Evolutionary conservation across 2,888 invertebrate species (phyloP).

Genomic region (Notodonta dromedarius): DNA sequence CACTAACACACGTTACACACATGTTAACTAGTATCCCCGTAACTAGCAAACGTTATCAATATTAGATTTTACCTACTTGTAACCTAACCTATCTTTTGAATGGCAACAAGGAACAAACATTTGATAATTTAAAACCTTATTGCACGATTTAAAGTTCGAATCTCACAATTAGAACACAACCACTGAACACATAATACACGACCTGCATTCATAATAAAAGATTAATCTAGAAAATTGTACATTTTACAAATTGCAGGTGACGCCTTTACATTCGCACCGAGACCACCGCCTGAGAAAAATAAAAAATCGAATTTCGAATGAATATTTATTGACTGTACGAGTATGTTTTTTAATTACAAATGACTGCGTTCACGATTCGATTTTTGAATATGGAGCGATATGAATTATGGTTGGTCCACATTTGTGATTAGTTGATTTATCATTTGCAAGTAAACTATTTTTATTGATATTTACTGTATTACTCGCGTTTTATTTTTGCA

Average conservation of each 20-base stretch:
- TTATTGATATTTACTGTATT: not conserved
- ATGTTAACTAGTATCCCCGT: too few relatives aligned
- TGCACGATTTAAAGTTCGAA: not conserved
- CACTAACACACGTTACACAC: too few relatives aligned
- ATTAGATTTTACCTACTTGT: too few relatives aligned
- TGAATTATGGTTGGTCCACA: slow-evolving; percentile 1
- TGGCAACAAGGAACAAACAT: too few relatives aligned
- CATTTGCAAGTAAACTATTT: not conserved
- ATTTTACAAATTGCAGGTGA: slow-evolving; percentile 18
- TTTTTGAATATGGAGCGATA: slow-evolving; percentile 30
- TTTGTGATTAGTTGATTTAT: not conserved
- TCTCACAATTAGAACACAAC: not conserved
- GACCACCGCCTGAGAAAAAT: slow-evolving; percentile 49
- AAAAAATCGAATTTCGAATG: slow-evolving; percentile 49
- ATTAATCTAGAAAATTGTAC: slow-evolving; percentile 45
- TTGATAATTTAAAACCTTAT: too few relatives aligned
- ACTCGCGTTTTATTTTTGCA: not conserved
- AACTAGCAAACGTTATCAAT: too few relatives aligned
- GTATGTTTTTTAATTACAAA: slow-evolving; percentile 37
- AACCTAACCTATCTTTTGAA: too few relatives aligned
- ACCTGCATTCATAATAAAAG: slow-evolving; percentile 7
- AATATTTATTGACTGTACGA: slow-evolving; percentile 44
- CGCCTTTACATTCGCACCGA: slow-evolving; percentile 56
- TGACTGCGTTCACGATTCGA: slow-evolving; percentile 15
- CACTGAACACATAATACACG: not conserved